Conservation (phyloP, 2,797 vertebrate genomes). For the Chloroceryle amazona region DNA sequence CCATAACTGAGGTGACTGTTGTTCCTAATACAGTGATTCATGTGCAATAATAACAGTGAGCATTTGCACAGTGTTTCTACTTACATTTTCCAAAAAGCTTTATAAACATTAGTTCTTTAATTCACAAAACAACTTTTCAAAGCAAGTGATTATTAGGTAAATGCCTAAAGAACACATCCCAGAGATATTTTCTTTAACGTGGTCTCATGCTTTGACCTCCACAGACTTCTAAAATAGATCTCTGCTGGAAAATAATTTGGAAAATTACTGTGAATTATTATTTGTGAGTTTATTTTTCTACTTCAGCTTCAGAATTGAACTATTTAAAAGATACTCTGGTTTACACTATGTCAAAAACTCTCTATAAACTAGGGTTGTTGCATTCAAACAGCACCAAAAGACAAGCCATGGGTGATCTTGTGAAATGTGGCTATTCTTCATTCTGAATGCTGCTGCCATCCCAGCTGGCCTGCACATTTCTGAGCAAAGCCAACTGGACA, state of each 20-base stretch:
- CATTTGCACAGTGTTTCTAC: background rate
- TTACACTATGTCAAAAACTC: background rate
- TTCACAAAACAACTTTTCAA: background rate
- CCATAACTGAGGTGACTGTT: background rate
- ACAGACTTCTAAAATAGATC: background rate
- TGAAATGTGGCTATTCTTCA: background rate
- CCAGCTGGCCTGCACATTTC: background rate
- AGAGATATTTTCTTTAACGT: background rate
- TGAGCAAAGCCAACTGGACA: background rate
- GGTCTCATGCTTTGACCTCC: background rate
- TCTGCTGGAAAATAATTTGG: conserved; percentile 5
- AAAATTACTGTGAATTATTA: background rate
- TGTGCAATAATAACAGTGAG: background rate
- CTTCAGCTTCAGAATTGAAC: background rate
- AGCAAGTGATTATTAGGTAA: background rate
- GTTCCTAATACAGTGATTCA: background rate
- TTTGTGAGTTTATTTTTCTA: background rate
- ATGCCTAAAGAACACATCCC: background rate
- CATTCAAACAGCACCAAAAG: background rate
- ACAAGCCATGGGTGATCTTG: background rate
- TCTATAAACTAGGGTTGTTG: background rate
- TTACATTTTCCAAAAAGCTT: background rate
- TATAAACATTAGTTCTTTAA: background rate
- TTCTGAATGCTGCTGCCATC: background rate
- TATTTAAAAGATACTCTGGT: background rate